Percentiles rank a stretch among this genome's conserved stretches.
These are phyloP conservation scores for Semaprochilodus insignis DNA, from an alignment of 2,797 vertebrate species.

Conservation along the genomic window DNA sequence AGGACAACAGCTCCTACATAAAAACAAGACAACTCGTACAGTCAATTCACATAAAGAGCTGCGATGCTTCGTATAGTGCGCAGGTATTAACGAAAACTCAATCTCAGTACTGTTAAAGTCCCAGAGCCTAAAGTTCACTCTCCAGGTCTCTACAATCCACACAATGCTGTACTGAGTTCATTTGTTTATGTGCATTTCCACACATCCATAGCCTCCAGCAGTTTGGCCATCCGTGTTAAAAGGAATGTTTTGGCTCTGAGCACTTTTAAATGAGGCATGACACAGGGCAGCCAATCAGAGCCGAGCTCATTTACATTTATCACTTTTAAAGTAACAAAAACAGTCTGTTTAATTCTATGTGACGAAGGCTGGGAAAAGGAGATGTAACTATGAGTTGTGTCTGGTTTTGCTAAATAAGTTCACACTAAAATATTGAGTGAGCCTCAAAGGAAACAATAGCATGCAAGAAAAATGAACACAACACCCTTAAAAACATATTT, in stretches of 20 bases:
- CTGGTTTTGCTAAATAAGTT: neutral
- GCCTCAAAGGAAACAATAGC: neutral
- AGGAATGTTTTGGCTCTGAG: too few species aligned
- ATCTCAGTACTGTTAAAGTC: too few species aligned
- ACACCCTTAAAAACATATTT: neutral
- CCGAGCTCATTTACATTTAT: neutral
- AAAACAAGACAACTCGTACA: neutral
- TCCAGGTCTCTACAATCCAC: too few species aligned
- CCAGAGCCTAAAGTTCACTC: too few species aligned
- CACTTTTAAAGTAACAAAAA: neutral
- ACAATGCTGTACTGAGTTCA: too few species aligned
- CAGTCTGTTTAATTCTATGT: neutral
- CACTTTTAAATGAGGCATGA: neutral
- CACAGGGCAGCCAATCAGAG: neutral
- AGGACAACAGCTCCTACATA: neutral
- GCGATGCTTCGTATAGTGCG: too few species aligned
- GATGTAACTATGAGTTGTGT: too few species aligned
- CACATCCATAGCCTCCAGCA: too few species aligned
- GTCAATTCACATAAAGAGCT: too few species aligned
- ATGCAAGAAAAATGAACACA: too few species aligned
- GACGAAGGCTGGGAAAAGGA: too few species aligned
- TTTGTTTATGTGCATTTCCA: neutral
- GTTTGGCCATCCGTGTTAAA: too few species aligned
- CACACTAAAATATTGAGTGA: neutral
- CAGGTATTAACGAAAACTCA: neutral